Percentiles rank a stretch among this genome's conserved stretches.
Conservation (phyloP, 2,888 invertebrate genomes). For the Atherix ibis region DNA sequence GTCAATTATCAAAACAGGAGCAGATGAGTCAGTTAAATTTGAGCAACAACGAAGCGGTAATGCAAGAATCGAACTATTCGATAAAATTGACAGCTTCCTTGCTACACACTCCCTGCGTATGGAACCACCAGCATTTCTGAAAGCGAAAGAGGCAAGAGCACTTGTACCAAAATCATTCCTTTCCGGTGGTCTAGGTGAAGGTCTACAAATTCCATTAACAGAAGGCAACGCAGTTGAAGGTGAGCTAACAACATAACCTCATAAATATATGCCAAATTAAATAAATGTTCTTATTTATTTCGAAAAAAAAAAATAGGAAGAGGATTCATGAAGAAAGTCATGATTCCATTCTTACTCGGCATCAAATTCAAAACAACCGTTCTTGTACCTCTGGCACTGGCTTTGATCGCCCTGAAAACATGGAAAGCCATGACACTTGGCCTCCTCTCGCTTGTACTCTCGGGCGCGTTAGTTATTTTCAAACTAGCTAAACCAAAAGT, state of each 20-base stretch:
- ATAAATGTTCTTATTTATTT: no score
- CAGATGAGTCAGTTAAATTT: slow-evolving; percentile 23
- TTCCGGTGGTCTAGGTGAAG: slow-evolving; percentile 40
- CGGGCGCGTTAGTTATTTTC: slow-evolving; percentile 73
- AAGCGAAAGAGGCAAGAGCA: slow-evolving; percentile 26
- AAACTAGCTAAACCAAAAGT: slow-evolving; percentile 75
- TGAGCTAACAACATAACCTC: slow-evolving; percentile 9
- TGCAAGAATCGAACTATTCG: slow-evolving; percentile 43
- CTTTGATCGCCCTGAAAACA: slow-evolving; percentile 70
- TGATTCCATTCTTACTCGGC: slow-evolving; percentile 72
- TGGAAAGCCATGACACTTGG: slow-evolving; percentile 82
- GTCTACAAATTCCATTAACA: slow-evolving; percentile 51
- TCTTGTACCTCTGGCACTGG: slow-evolving; percentile 62
- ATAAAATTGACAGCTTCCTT: slow-evolving; percentile 58
- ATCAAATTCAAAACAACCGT: slow-evolving; percentile 76
- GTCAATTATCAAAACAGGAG: slow-evolving; percentile 47
- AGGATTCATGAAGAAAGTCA: slow-evolving; percentile 66
- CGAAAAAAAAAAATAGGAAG: slow-evolving; percentile 47
- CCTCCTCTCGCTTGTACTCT: slow-evolving; percentile 65
- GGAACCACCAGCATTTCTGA: slow-evolving; percentile 50
- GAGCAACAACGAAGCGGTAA: slow-evolving; percentile 29
- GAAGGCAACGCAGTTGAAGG: slow-evolving; percentile 34
- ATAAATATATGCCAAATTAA: no score
- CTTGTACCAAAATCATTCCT: slow-evolving; percentile 25
- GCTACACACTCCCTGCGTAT: slow-evolving; percentile 60